These are phyloP conservation scores for Ochotona princeps DNA, from an alignment of 2,113 vertebrate species.

Conservation along the genomic window DNA sequence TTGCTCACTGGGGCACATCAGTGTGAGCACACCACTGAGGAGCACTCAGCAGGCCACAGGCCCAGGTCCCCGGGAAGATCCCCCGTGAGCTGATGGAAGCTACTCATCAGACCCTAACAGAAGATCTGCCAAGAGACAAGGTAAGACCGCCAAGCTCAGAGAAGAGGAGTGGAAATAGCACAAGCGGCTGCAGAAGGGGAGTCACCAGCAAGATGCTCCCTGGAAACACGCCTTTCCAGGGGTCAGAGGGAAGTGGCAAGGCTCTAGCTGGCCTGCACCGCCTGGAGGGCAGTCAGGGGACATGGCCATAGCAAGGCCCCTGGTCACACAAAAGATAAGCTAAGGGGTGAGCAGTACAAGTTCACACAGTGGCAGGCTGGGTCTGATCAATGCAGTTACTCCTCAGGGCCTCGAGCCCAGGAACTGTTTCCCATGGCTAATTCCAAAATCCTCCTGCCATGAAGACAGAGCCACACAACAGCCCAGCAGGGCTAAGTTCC, in stretches of 20 bases:
- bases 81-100: slow-evolving; percentile 36
- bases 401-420: neutral
- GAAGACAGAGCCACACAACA: neutral
- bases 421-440: neutral
- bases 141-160: slow-evolving; percentile 76
- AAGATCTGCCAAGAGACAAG: slow-evolving; percentile 59
- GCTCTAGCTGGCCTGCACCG: neutral
- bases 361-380: neutral
- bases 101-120: slow-evolving; percentile 47
- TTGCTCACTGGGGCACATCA: slow-evolving; percentile 21
- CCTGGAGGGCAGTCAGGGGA: neutral
- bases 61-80: slow-evolving; percentile 60
- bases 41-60: neutral
- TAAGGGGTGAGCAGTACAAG: neutral
- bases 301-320: neutral
- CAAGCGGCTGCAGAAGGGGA: slow-evolving; percentile 73
- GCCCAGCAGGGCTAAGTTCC: neutral
- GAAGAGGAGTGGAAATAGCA: slow-evolving; percentile 68
- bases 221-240: neutral
- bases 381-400: neutral
- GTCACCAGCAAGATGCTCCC: slow-evolving; percentile 73
- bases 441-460: neutral
- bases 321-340: neutral
- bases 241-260: neutral
- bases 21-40: slow-evolving; percentile 5